These are phyloP conservation scores for Ailurus styani DNA, from an alignment of 2,113 vertebrate genomes.

Conservation along the genomic window DNA sequence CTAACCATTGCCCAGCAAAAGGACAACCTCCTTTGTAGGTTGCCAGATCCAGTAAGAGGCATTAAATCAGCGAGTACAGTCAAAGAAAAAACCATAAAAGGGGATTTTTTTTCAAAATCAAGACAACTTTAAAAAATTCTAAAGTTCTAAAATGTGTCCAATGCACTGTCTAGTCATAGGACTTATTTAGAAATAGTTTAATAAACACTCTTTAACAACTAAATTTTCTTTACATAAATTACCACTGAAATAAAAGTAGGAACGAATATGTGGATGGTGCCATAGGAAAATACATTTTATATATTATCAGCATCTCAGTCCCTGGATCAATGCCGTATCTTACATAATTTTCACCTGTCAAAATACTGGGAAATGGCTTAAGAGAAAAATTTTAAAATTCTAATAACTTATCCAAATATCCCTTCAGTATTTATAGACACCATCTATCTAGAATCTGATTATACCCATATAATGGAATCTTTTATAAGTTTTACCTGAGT, in stretches of 20 bases:
- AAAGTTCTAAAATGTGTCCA: conserved; percentile 10
- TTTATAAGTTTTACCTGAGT: conserved; percentile 23
- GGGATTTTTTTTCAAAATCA: neutral
- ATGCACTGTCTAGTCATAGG: conserved; percentile 14
- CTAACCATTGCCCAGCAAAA: conserved; percentile 30
- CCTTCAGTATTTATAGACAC: neutral
- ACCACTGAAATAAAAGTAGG: conserved; percentile 14
- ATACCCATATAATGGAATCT: neutral
- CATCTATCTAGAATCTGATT: conserved; percentile 4
- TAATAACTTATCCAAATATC: conserved; percentile 37
- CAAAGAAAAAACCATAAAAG: neutral
- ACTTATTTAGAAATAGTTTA: conserved; percentile 37
- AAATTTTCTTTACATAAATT: conserved; percentile 33
- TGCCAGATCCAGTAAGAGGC: neutral
- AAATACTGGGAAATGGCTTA: neutral
- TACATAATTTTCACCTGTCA: neutral
- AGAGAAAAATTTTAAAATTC: neutral
- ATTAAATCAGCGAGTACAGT: neutral
- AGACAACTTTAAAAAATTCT: neutral
- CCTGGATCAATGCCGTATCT: neutral
- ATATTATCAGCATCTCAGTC: neutral
- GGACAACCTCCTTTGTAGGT: neutral
- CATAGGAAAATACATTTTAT: neutral
- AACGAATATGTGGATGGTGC: neutral
- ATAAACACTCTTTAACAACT: neutral